Conservation (phyloP, 2,888 invertebrate genomes). For the Danaus chrysippus region DNA sequence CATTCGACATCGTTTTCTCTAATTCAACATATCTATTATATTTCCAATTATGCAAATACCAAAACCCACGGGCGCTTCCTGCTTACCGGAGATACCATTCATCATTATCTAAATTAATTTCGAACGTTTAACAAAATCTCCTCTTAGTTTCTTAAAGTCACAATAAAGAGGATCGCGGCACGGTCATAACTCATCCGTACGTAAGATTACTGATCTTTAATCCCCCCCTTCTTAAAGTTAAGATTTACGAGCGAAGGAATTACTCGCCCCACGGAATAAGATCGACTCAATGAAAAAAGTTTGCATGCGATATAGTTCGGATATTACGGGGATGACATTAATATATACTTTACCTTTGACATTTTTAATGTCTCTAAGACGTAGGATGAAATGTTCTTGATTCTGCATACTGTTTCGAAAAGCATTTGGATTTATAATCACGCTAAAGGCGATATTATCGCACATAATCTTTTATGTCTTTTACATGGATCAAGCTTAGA, state of each 20-base stretch:
- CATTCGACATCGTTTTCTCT: background rate
- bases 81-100: conserved; percentile 68
- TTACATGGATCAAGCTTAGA: too few relatives aligned
- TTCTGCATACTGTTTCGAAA: background rate
- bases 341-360: conserved; percentile 2
- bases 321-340: conserved; percentile 31
- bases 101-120: conserved; percentile 80
- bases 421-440: too few relatives aligned
- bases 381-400: background rate
- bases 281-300: conserved; percentile 71
- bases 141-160: conserved; percentile 79
- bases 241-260: conserved; percentile 85
- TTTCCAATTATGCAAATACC: conserved; percentile 72
- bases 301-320: conserved; percentile 47
- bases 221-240: conserved; percentile 86
- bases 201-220: conserved; percentile 88
- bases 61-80: conserved; percentile 47
- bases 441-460: too few relatives aligned
- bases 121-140: conserved; percentile 76
- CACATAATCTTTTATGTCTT: too few relatives aligned
- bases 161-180: conserved; percentile 75
- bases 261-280: conserved; percentile 79
- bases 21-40: conserved; percentile 26
- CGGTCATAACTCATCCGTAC: conserved; percentile 84
- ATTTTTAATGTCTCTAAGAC: background rate